These are phyloP conservation scores for Garrulus glandarius DNA, from an alignment of 2,797 vertebrate genomes.

Conservation along the genomic window DNA sequence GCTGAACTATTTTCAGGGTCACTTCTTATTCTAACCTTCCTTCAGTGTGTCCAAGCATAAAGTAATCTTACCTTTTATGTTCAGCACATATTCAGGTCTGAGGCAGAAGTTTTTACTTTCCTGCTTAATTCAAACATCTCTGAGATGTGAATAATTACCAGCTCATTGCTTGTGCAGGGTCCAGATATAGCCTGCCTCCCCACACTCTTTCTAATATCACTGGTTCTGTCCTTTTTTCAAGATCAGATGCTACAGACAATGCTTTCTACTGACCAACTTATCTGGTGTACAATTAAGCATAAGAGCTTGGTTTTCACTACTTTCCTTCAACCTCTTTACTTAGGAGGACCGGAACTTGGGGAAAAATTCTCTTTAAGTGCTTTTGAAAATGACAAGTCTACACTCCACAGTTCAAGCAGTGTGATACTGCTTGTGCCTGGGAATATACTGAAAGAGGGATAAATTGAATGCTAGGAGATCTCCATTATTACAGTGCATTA, in stretches of 20 bases:
- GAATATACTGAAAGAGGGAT: neutral
- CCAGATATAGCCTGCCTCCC: neutral
- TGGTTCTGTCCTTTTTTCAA: neutral
- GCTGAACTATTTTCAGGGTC: conserved; percentile 29
- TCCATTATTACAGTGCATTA: conserved; percentile 50
- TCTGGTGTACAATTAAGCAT: neutral
- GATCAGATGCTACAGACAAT: neutral
- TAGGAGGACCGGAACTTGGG: neutral
- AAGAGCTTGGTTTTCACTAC: neutral
- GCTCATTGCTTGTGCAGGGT: neutral
- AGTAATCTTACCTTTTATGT: neutral
- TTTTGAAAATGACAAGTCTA: neutral
- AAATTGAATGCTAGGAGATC: neutral
- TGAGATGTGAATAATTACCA: neutral
- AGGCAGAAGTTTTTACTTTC: neutral
- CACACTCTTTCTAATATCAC: neutral
- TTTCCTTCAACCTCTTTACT: neutral
- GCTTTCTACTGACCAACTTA: neutral
- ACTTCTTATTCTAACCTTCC: neutral
- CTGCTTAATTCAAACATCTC: neutral
- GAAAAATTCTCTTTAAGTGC: neutral
- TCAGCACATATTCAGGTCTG: neutral
- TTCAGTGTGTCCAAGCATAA: neutral
- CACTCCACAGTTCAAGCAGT: neutral
- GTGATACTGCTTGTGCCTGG: neutral